Conservation (phyloP, 2,888 invertebrate genomes). For the Thecophora atra region DNA sequence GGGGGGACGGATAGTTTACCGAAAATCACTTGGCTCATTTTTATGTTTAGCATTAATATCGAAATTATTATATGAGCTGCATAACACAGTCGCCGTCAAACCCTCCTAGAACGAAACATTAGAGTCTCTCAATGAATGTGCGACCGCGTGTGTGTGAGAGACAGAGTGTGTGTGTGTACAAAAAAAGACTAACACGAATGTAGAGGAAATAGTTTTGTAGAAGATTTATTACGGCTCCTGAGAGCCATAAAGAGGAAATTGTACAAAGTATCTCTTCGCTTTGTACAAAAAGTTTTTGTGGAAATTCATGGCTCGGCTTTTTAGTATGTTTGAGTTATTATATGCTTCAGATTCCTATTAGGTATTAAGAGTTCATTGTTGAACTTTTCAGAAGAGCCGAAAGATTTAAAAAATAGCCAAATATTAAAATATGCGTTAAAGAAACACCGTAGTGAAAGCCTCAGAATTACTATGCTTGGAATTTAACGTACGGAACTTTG, state of each 20-base stretch:
- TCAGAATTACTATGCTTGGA: no score
- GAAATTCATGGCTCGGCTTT: no score
- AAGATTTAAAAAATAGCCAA: no score
- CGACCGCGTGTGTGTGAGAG: not conserved
- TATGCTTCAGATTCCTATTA: no score
- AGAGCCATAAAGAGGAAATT: constrained; percentile 66
- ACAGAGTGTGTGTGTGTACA: constrained; percentile 7
- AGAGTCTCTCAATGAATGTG: not conserved
- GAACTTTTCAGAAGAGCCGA: no score
- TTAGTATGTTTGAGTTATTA: no score
- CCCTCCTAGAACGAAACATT: not conserved
- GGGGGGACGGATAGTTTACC: not conserved
- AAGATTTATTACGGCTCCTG: constrained; percentile 66
- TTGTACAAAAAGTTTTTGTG: constrained; percentile 9
- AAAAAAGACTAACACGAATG: constrained; percentile 51
- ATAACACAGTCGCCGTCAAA: constrained; percentile 7
- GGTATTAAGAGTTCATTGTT: no score
- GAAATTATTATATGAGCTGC: constrained; percentile 31
- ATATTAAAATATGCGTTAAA: no score
- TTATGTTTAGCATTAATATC: constrained; percentile 32
- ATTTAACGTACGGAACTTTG: no score
- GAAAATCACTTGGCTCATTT: constrained; percentile 34
- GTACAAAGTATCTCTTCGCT: constrained; percentile 63
- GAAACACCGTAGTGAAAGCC: no score
- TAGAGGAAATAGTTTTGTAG: constrained; percentile 65